Conservation (phyloP, 2,113 vertebrate genomes). For the Rhipidura dahli region DNA sequence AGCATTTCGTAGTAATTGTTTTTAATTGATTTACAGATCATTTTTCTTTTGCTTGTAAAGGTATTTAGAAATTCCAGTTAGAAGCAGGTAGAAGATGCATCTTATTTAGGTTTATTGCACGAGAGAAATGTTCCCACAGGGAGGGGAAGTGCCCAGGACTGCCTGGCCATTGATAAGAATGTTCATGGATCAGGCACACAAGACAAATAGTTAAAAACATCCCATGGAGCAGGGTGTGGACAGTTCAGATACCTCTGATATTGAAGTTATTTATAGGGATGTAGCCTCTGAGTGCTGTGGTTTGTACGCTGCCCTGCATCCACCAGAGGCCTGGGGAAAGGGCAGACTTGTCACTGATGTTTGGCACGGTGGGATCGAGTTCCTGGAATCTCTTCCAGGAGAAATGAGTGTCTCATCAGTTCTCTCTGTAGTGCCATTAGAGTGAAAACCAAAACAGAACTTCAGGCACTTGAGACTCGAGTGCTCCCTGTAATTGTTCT, state of each 20-base stretch:
- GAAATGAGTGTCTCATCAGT: slow-evolving; percentile 2
- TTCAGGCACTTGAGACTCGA: neutral
- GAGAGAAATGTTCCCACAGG: neutral
- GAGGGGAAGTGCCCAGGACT: neutral
- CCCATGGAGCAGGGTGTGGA: neutral
- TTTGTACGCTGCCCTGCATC: neutral
- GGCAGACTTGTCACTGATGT: neutral
- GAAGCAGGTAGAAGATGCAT: neutral
- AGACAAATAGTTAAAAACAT: neutral
- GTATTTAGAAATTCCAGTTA: neutral
- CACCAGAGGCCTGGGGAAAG: neutral
- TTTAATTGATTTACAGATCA: neutral
- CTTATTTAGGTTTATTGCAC: neutral
- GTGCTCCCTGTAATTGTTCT: slow-evolving; percentile 33
- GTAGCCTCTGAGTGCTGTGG: neutral
- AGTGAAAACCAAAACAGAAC: slow-evolving; percentile 31
- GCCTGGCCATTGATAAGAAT: neutral
- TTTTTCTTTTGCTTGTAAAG: neutral
- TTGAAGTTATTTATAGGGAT: neutral
- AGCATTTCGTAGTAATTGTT: neutral
- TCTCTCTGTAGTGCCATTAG: slow-evolving; percentile 30
- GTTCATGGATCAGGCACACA: neutral
- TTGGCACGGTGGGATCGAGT: neutral
- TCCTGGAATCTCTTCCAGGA: neutral
- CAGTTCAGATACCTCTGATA: neutral